Evolutionary conservation across 2,888 invertebrate species (phyloP), one percentile per base, ranked within the genome.

Genomic region (Reticulitermes lucifugus): DNA sequence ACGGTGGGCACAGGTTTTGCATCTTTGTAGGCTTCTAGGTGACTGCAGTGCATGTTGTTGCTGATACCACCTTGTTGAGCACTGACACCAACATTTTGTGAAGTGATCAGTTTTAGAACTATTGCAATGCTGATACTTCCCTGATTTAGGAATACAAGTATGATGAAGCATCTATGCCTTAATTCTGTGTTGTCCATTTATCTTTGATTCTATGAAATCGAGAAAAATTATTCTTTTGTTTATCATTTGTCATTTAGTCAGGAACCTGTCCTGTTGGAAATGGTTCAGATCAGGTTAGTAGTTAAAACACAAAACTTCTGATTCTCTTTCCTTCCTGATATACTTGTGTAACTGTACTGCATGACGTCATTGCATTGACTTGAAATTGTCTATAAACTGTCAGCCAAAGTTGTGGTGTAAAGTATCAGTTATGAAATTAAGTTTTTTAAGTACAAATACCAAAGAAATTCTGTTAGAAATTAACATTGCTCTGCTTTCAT

Each of bases 1-100:
- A 87, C 87, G 87, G 87, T 87, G 87, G 87, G 87, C 87, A 86
- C 84, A 85, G 85, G 86, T 85, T 86, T 86, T 84, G 79, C 83
- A 86, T 86, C 65, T 82, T 83, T 84, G 84, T 86, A 86, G 83
- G 86, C 84, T 79, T 83, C 79, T 86, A 86, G 86, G 86, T 83
- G 86, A 71, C 83, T 84, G 84, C 86, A 71, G 75, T 81, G 84
- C 86, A 84, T 84, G 84, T 77, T 77, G 77, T 41, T 46, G 65
- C 43, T 46, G 77, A 41, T 29, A 73, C 29, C 73, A 73, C 73
- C 21, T 29, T 73, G 41, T 77, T 51, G 65, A 43, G 10, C 22
- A 46, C 77, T 41, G 41, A 46, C 77, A 77, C 77, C 77, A 77
- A 2, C 77, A 77, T 73, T 41, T 18, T 73, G 14, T 55, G 7